A percentile compares a stretch with the other conserved stretches of the same genome.
phyloP scores from a whole-genome alignment of 2,888 invertebrate species.

The Galerucella nymphaeae region DNA sequence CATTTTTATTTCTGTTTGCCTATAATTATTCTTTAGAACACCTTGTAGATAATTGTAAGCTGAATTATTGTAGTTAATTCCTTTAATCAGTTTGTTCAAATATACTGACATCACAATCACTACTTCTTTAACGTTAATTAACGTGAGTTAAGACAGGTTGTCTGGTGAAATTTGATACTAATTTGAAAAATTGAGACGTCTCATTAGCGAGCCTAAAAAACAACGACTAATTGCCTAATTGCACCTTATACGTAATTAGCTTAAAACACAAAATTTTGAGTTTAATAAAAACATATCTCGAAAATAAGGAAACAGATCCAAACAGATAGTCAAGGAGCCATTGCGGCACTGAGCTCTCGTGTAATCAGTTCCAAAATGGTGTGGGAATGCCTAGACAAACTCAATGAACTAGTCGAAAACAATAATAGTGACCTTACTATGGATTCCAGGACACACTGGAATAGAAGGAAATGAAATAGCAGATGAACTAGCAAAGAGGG shows the following conservation, averaged over 20 bases:
- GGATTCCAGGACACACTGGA: too few species aligned
- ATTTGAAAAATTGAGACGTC: background rate
- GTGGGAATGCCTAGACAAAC: too few species aligned
- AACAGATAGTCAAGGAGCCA: too few species aligned
- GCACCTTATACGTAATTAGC: slow-evolving; percentile 2
- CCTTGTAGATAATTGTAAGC: background rate
- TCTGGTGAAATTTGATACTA: background rate
- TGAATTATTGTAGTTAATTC: background rate
- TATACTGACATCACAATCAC: background rate
- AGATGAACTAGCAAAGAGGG: too few species aligned
- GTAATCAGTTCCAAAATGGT: too few species aligned
- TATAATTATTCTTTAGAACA: background rate
- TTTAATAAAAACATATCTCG: background rate
- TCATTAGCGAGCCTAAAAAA: slow-evolving; percentile 17
- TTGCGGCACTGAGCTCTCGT: too few species aligned
- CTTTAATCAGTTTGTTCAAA: background rate
- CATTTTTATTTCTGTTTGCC: background rate
- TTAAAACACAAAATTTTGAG: slow-evolving; percentile 1
- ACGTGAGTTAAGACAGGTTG: background rate
- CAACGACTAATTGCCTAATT: background rate
- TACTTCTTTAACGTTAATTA: background rate
- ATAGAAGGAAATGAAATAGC: too few species aligned
- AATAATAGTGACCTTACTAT: too few species aligned
- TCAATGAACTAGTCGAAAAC: too few species aligned
- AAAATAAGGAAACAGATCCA: too few species aligned